Evolutionary conservation across 2,888 invertebrate genomes (phyloP).

Genomic region (Stramonita haemastoma): DNA sequence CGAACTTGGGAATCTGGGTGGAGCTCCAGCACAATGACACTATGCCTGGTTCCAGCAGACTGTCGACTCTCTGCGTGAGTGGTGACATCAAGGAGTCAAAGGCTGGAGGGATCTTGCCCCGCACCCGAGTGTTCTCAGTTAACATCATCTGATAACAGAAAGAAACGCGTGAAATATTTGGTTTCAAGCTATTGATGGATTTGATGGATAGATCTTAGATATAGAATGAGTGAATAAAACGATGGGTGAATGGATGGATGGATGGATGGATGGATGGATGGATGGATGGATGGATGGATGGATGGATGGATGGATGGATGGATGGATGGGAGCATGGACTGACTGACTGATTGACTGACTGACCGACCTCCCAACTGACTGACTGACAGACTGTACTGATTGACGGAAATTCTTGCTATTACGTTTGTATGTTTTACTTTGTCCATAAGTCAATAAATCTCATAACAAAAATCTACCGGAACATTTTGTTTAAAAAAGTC

Average conservation of each 20-base stretch:
- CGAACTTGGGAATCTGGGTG: conserved; percentile 84
- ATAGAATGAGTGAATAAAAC: background rate
- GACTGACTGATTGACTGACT: no score
- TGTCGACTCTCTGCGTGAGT: conserved; percentile 89
- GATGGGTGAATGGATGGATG: background rate
- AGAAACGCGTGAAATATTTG: background rate
- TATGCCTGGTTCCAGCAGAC: conserved; percentile 85
- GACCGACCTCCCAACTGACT: no score
- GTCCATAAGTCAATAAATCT: no score
- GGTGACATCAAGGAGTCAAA: conserved; percentile 92
- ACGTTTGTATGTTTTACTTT: no score
- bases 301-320: background rate
- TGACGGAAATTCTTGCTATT: no score
- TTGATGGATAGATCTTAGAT: background rate
- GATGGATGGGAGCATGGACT: no score
- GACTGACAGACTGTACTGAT: no score
- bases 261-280: background rate
- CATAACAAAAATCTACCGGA: no score
- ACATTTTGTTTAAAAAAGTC: no score
- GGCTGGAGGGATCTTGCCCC: conserved; percentile 82
- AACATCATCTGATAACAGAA: conserved; percentile 74
- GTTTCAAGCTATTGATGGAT: background rate
- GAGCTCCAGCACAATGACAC: conserved; percentile 91
- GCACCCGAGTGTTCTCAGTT: conserved; percentile 75
- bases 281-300: background rate